These are phyloP conservation scores for Sus scrofa DNA, from an alignment of 2,113 vertebrate genomes.

Conservation along the genomic window T2T-Sscrofa CM000814.6:99950501-99951000, in stretches of 20 bases:
- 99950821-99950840: not conserved
- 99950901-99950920: not conserved
- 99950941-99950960: conserved; percentile 32
- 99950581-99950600: not conserved
- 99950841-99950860: not conserved
- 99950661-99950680: not conserved
- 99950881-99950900: not conserved
- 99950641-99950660: not conserved
- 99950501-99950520: not conserved
- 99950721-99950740: not conserved
- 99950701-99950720: not conserved
- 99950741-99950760: not conserved
- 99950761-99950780: not conserved
- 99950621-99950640: not conserved
- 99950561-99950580: not conserved
- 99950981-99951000: not conserved
- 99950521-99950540: conserved; percentile 9
- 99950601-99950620: not conserved
- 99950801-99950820: not conserved
- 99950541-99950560: not conserved
- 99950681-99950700: not conserved
- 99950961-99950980: conserved; percentile 30
- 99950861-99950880: conserved; percentile 22
- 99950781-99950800: not conserved
- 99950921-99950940: not conserved